phyloP scores from a whole-genome alignment of 2,113 vertebrate species.

The Rhinolophus ferrumequinum region DNA sequence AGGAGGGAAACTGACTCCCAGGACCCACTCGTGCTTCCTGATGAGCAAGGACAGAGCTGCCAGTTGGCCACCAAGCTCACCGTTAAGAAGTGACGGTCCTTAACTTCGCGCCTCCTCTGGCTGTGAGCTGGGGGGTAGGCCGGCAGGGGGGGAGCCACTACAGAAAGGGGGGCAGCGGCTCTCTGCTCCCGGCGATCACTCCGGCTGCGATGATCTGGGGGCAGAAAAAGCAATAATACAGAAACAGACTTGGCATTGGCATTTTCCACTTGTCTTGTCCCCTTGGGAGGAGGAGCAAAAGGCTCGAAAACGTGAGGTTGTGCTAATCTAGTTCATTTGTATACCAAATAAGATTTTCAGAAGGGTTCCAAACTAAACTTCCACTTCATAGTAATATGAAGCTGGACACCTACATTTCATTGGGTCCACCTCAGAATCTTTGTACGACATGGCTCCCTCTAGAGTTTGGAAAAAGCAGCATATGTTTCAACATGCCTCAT shows the following conservation, averaged over 20 bases:
- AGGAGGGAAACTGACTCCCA: neutral
- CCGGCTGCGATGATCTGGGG: slow-evolving; percentile 89
- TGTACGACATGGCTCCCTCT: neutral
- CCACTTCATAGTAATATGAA: neutral
- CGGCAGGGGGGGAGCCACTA: slow-evolving; percentile 90
- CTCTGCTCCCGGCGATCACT: slow-evolving; percentile 89
- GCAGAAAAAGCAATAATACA: slow-evolving; percentile 55
- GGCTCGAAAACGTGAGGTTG: neutral
- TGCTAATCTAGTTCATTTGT: neutral
- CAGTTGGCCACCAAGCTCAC: slow-evolving; percentile 83
- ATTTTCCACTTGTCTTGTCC: slow-evolving; percentile 12
- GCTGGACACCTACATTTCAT: neutral
- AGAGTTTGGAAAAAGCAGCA: neutral
- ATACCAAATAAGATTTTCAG: neutral
- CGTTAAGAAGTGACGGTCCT: slow-evolving; percentile 89
- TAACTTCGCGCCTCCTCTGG: slow-evolving; percentile 90
- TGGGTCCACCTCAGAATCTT: neutral
- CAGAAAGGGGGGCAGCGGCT: slow-evolving; percentile 85
- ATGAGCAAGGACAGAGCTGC: neutral
- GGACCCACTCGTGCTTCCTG: neutral
- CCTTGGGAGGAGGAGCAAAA: neutral
- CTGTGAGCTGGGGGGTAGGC: slow-evolving; percentile 86
- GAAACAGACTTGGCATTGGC: neutral
- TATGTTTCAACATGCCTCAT: neutral
- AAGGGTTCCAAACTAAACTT: neutral